Evolutionary conservation across 2,888 invertebrate species (phyloP).

Genomic region (Meandrusa payeni): DNA sequence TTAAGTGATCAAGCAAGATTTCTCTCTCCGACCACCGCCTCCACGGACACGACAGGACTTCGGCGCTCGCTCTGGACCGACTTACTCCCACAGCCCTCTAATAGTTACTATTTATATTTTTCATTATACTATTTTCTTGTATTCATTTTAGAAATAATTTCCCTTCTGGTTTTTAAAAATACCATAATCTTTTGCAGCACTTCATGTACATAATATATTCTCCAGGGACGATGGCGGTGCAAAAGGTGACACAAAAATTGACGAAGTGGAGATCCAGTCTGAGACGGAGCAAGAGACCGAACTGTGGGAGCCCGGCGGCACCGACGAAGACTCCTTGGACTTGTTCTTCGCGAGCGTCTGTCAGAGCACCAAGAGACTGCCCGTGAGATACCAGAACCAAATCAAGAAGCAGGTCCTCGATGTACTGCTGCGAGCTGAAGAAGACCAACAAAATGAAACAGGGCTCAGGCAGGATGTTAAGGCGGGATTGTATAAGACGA

Average conservation of each 20-base stretch:
- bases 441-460: conserved; percentile 46
- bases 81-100: too few species aligned
- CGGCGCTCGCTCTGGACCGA: too few species aligned
- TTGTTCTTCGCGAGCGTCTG: conserved; percentile 73
- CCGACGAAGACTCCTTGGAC: conserved; percentile 55
- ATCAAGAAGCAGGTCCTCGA: conserved; percentile 63
- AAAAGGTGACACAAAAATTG: conserved; percentile 48
- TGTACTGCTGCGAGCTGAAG: conserved; percentile 56
- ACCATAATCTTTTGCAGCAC: too few species aligned
- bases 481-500: conserved; percentile 25
- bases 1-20: too few species aligned
- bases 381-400: conserved; percentile 46
- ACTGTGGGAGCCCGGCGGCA: conserved; percentile 45
- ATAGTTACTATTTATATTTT: too few species aligned
- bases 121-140: too few species aligned
- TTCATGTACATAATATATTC: too few species aligned
- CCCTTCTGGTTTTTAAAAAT: too few species aligned
- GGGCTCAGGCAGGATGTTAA: conserved; percentile 30
- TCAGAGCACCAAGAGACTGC: conserved; percentile 61
- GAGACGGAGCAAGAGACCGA: conserved; percentile 43
- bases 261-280: conserved; percentile 47
- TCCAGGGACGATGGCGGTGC: conserved; percentile 45
- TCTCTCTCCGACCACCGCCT: too few species aligned
- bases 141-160: too few species aligned
- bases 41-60: too few species aligned